These are phyloP conservation scores for Phalacrocorax brasilianus DNA, from an alignment of 2,113 vertebrate species.

Conservation along the genomic window DNA sequence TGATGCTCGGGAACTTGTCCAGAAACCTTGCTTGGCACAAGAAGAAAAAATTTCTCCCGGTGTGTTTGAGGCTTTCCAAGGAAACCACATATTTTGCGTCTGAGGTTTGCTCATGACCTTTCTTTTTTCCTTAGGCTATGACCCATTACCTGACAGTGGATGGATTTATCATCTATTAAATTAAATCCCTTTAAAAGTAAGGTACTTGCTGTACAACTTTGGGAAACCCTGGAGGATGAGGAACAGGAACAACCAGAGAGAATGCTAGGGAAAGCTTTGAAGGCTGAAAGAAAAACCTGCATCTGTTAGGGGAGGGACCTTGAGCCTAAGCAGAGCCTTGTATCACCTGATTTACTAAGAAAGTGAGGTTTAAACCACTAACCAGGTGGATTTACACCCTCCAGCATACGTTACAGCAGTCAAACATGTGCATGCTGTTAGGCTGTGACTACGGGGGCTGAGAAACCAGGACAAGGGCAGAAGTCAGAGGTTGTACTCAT, in stretches of 20 bases:
- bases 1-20: background rate
- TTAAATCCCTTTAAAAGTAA: background rate
- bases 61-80: constrained; percentile 34
- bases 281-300: background rate
- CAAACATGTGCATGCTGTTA: background rate
- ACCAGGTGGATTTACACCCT: background rate
- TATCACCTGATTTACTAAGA: background rate
- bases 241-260: background rate
- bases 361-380: background rate
- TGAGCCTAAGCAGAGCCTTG: background rate
- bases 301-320: background rate
- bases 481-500: background rate
- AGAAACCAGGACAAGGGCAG: background rate
- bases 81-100: constrained; percentile 14
- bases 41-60: background rate
- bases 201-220: background rate
- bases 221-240: background rate
- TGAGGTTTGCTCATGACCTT: constrained; percentile 27
- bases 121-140: background rate
- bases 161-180: background rate
- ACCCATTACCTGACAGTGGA: background rate
- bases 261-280: background rate
- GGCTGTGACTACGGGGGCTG: background rate
- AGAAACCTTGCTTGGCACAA: background rate
- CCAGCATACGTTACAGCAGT: background rate